Conservation (phyloP, 1,140 invertebrate species). For the Wiebesia pumilae region DNA sequence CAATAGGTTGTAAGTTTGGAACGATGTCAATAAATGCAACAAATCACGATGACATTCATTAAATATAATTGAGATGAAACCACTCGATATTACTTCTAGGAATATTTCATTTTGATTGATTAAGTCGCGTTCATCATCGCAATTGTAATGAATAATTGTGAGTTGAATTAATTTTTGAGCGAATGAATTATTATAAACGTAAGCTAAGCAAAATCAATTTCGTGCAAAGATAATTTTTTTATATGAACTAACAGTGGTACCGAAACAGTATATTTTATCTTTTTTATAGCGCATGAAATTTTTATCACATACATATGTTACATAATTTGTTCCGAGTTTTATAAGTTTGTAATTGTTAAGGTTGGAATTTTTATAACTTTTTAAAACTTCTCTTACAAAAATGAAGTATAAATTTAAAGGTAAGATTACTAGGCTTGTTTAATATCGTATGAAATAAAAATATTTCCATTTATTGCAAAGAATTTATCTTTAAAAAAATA, state of each 20-base stretch:
- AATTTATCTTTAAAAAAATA: no score
- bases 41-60: conserved; percentile 15
- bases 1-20: background rate
- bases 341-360: no score
- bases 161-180: background rate
- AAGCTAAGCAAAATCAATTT: background rate
- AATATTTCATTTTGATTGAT: background rate
- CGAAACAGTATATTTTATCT: no score
- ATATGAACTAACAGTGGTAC: no score
- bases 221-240: background rate
- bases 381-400: no score
- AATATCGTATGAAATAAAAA: no score
- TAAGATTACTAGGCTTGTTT: no score
- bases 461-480: no score
- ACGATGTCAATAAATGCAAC: background rate
- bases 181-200: background rate
- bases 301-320: background rate
- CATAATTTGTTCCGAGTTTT: background rate
- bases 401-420: no score
- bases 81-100: background rate
- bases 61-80: background rate
- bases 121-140: background rate
- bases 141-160: background rate
- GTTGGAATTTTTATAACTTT: no score
- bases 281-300: background rate